A percentile compares a stretch with the other conserved stretches of the same genome.
Evolutionary conservation across 2,888 invertebrate species (phyloP).

Genomic region (Agrochola circellaris): DNA sequence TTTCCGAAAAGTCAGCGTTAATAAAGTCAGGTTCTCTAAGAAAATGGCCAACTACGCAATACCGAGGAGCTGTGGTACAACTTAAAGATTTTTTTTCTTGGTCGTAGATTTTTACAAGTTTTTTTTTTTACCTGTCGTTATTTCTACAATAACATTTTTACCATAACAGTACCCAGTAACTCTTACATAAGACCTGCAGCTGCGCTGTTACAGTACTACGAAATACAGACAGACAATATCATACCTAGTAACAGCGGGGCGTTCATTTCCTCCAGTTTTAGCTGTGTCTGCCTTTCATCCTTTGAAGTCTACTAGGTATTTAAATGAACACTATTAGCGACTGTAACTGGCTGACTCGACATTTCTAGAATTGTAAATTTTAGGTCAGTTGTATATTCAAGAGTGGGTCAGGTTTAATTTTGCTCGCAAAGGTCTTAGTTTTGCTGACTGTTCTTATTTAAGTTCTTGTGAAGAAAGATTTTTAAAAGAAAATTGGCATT

Average conservation of each 20-base stretch:
- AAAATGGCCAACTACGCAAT: not conserved
- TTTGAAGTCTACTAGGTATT: slow-evolving; percentile 50
- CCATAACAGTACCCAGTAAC: no score
- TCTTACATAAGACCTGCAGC: not conserved
- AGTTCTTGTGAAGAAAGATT: not conserved
- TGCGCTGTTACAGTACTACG: not conserved
- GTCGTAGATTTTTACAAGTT: not conserved
- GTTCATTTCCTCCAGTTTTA: slow-evolving; percentile 36
- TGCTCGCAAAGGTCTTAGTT: slow-evolving; percentile 13
- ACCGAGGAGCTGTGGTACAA: not conserved
- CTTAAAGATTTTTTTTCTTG: not conserved
- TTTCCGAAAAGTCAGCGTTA: not conserved
- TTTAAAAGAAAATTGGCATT: not conserved
- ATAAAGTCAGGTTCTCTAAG: not conserved
- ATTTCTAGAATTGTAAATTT: slow-evolving; percentile 45
- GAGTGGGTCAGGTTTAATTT: slow-evolving; percentile 22
- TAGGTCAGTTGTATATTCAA: slow-evolving; percentile 55
- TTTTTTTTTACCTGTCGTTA: no score
- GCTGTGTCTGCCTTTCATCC: slow-evolving; percentile 31
- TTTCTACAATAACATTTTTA: not conserved
- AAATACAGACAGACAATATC: not conserved
- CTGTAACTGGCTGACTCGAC: slow-evolving; percentile 52
- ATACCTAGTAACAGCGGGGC: slow-evolving; percentile 10
- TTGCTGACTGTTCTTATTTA: slow-evolving; percentile 20
- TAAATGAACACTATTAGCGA: slow-evolving; percentile 55